A percentile compares a stretch with the other conserved stretches of the same genome.
These are phyloP conservation scores for Diachasmimorpha longicaudata DNA, from an alignment of 1,140 invertebrate genomes.

Conservation along the genomic window DNA sequence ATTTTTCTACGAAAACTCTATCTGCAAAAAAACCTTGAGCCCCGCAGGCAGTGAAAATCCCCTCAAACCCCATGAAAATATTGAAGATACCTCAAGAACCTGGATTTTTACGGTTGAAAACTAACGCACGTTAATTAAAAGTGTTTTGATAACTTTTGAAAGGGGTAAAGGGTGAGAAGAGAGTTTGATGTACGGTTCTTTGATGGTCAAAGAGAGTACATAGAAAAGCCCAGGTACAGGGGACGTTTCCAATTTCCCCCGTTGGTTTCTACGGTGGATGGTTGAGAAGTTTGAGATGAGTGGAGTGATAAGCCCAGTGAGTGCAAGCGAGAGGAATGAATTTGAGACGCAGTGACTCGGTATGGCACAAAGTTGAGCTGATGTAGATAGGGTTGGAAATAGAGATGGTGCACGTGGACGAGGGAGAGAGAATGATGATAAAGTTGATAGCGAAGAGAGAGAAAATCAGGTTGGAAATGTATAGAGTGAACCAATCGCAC, in stretches of 20 bases:
- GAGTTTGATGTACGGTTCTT: not conserved
- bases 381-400: conserved; percentile 19
- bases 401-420: conserved; percentile 25
- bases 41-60: too few species aligned
- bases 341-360: conserved; percentile 14
- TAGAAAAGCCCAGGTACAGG: conserved; percentile 10
- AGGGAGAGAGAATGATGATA: conserved; percentile 19
- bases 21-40: too few species aligned
- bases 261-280: not conserved
- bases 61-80: too few species aligned
- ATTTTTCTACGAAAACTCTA: too few species aligned
- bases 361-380: conserved; percentile 21
- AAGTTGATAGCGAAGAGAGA: conserved; percentile 23
- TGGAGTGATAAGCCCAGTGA: conserved; percentile 7
- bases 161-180: not conserved
- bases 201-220: conserved; percentile 4
- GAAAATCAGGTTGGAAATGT: conserved; percentile 11
- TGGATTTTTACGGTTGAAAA: not conserved
- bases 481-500: conserved; percentile 51
- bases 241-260: conserved; percentile 23
- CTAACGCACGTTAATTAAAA: conserved; percentile 3
- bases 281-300: conserved; percentile 23
- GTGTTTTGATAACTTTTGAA: conserved; percentile 3
- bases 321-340: conserved; percentile 13
- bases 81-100: too few species aligned